These are phyloP conservation scores for Agrotis puta DNA, from an alignment of 2,888 invertebrate species.

Conservation along the genomic window DNA sequence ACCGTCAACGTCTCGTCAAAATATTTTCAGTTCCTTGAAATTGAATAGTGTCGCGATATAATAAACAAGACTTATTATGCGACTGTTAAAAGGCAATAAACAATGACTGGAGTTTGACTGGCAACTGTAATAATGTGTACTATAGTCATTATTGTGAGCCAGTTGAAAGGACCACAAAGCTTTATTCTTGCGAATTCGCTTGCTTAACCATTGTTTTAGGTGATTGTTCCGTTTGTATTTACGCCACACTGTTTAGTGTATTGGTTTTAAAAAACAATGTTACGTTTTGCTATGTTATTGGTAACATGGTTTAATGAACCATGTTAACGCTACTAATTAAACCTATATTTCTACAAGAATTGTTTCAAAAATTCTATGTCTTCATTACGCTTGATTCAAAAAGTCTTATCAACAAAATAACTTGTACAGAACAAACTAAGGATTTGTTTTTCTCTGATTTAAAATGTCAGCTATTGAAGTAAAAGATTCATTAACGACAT, in stretches of 20 bases:
- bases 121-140: constrained; percentile 32
- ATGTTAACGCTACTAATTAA: constrained; percentile 5
- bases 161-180: constrained; percentile 37
- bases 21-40: constrained; percentile 68
- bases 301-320: not conserved
- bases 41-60: constrained; percentile 46
- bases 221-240: constrained; percentile 33
- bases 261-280: constrained; percentile 25
- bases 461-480: too few relatives aligned
- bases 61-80: constrained; percentile 42
- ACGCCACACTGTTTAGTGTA: constrained; percentile 8
- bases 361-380: not conserved
- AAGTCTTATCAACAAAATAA: too few relatives aligned
- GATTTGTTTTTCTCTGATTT: too few relatives aligned
- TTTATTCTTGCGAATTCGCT: constrained; percentile 11
- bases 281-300: constrained; percentile 6
- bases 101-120: constrained; percentile 44
- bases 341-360: not conserved
- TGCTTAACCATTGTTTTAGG: constrained; percentile 19
- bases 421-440: too few relatives aligned
- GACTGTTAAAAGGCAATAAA: constrained; percentile 34
- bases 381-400: too few relatives aligned
- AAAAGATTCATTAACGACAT: too few relatives aligned
- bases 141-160: constrained; percentile 14
- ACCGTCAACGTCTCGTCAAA: constrained; percentile 58